A percentile compares a stretch with the other conserved stretches of the same genome.
Conservation (phyloP, 2,113 vertebrate genomes). For the Hirundichthys speculiger region DNA sequence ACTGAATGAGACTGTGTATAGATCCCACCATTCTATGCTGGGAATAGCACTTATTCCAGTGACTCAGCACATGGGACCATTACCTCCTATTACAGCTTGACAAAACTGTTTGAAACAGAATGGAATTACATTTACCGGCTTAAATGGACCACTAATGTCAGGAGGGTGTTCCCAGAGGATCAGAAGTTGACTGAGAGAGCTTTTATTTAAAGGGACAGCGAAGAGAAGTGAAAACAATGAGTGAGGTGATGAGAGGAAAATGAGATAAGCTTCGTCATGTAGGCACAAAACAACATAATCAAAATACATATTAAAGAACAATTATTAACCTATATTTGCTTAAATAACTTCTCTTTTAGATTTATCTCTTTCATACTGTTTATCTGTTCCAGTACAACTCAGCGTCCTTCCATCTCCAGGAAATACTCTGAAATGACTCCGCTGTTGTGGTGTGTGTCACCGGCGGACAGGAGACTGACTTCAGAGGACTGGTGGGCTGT, state of each 20-base stretch:
- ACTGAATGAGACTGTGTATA: constrained; percentile 22
- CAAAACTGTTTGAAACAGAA: constrained; percentile 60
- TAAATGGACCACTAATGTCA: constrained; percentile 62
- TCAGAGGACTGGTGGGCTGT: no score
- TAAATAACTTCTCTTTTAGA: no score
- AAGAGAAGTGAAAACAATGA: constrained; percentile 8
- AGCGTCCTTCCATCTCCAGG: no score
- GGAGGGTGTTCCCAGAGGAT: constrained; percentile 44
- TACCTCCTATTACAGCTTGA: constrained; percentile 47
- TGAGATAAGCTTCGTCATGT: neutral
- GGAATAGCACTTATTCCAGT: constrained; percentile 41
- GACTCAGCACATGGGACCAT: constrained; percentile 61
- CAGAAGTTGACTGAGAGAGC: constrained; percentile 24
- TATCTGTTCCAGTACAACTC: no score
- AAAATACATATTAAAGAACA: no score
- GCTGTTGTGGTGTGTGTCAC: no score
- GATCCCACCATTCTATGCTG: constrained; percentile 9
- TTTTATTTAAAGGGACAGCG: constrained; percentile 11
- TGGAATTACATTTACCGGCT: constrained; percentile 57
- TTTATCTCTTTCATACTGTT: no score
- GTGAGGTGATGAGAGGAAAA: no score
- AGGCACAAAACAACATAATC: neutral
- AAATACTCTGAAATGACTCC: no score
- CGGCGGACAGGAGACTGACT: no score
- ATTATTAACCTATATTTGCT: no score